These are phyloP conservation scores for Lordiphosa stackelbergi DNA, from an alignment of 1,140 invertebrate species.

Conservation along the genomic window DNA sequence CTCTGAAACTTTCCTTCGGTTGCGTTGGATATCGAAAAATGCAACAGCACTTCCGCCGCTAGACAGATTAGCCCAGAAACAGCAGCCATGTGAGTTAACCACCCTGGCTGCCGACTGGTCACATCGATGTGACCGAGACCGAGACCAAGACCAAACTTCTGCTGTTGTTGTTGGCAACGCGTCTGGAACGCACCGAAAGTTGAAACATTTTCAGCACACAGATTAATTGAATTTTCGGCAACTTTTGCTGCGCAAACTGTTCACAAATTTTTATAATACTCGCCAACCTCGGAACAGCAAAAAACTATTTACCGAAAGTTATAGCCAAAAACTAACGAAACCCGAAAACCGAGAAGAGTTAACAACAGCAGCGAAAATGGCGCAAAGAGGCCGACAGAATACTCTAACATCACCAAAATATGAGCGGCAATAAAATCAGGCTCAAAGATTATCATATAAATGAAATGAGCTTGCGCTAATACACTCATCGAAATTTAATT, in stretches of 20 bases:
- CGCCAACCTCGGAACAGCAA: conserved; percentile 7
- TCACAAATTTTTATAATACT: conserved; percentile 55
- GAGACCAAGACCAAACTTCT: too few relatives aligned
- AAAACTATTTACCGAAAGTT: conserved; percentile 10
- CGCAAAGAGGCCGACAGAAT: background rate
- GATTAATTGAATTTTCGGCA: conserved; percentile 73
- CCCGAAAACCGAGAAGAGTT: background rate
- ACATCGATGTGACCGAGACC: conserved; percentile 17
- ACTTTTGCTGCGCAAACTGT: conserved; percentile 55
- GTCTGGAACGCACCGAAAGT: conserved; percentile 57
- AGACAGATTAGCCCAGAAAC: conserved; percentile 63
- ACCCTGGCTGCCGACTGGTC: too few relatives aligned
- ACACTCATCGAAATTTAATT: too few relatives aligned
- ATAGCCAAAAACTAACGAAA: conserved; percentile 2
- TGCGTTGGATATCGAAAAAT: conserved; percentile 53
- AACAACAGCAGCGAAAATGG: background rate
- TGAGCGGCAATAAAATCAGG: too few relatives aligned
- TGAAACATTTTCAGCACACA: conserved; percentile 62
- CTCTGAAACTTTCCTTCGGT: conserved; percentile 42
- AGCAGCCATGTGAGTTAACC: background rate
- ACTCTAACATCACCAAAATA: background rate
- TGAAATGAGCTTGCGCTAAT: too few relatives aligned
- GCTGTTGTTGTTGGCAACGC: conserved; percentile 2
- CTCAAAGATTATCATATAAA: too few relatives aligned
- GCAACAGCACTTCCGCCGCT: conserved; percentile 28